A percentile compares a stretch with the other conserved stretches of the same genome.
Conservation (phyloP, 2,113 vertebrate genomes). For the Perca flavescens region DNA sequence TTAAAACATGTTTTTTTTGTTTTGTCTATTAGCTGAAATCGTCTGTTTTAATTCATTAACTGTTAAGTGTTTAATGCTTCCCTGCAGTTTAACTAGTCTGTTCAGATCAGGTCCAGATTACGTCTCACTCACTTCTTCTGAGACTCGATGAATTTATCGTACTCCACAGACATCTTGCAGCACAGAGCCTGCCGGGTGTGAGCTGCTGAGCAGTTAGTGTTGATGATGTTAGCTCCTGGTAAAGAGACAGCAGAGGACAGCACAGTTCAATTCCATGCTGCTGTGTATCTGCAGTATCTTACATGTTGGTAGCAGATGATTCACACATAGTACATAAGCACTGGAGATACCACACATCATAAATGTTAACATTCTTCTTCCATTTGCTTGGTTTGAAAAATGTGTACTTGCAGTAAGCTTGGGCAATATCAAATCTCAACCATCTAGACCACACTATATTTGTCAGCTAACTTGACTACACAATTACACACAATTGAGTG, state of each 20-base stretch:
- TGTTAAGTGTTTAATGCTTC: not conserved
- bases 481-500: too few species aligned
- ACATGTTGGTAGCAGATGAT: not conserved
- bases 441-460: too few species aligned
- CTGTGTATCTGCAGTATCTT: too few species aligned
- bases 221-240: constrained; percentile 90
- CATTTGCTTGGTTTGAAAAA: too few species aligned
- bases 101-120: not conserved
- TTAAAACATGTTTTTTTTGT: too few species aligned
- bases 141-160: constrained; percentile 97
- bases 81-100: not conserved
- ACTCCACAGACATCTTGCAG: constrained; percentile 99
- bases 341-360: not conserved
- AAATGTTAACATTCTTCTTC: too few species aligned
- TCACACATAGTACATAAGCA: not conserved
- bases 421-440: too few species aligned
- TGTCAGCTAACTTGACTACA: too few species aligned
- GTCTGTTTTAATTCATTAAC: not conserved
- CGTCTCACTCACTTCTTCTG: constrained; percentile 90
- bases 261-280: not conserved
- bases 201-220: constrained; percentile 96
- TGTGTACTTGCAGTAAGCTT: too few species aligned
- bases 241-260: constrained; percentile 15
- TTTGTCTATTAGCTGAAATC: too few species aligned
- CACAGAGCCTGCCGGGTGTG: constrained; percentile 96